Evolutionary conservation across 2,113 vertebrate species (phyloP).

Genomic region (Polypterus bichir): DNA sequence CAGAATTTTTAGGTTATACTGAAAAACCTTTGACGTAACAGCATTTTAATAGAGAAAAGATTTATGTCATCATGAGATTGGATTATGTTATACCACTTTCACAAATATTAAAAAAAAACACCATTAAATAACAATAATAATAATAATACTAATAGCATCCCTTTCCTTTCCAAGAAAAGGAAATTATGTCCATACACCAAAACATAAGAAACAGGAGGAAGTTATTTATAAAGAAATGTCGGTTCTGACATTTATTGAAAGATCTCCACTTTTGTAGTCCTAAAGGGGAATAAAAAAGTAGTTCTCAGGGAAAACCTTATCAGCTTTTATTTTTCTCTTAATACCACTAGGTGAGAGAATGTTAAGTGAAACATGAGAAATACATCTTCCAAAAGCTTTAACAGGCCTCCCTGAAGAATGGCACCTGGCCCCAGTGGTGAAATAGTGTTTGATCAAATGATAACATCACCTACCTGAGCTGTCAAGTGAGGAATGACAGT

Average conservation of each 20-base stretch:
- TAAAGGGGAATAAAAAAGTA: slow-evolving; percentile 1
- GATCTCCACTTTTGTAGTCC: slow-evolving; percentile 26
- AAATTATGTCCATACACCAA: slow-evolving; percentile 11
- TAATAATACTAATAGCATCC: no score
- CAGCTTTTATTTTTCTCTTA: slow-evolving; percentile 30
- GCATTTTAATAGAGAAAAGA: no score
- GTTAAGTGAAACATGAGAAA: slow-evolving; percentile 40
- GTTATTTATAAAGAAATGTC: slow-evolving; percentile 29
- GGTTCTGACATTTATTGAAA: slow-evolving; percentile 42
- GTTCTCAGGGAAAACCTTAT: slow-evolving; percentile 37
- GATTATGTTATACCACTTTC: no score
- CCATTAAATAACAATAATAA: no score
- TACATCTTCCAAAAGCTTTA: slow-evolving; percentile 18
- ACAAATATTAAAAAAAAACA: no score
- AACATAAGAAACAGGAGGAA: slow-evolving; percentile 22
- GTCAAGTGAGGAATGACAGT: slow-evolving; percentile 20
- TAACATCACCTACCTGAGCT: slow-evolving; percentile 21
- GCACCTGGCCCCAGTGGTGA: slow-evolving; percentile 32
- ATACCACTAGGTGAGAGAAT: slow-evolving; percentile 44
- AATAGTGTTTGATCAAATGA: slow-evolving; percentile 17
- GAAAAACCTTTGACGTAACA: not conserved
- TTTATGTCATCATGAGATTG: no score
- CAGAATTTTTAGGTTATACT: slow-evolving; percentile 35
- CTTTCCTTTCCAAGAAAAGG: slow-evolving; percentile 48
- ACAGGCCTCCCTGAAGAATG: slow-evolving; percentile 28